Evolutionary conservation across 2,113 vertebrate genomes (phyloP).

Genomic region (Sander vitreus): DNA sequence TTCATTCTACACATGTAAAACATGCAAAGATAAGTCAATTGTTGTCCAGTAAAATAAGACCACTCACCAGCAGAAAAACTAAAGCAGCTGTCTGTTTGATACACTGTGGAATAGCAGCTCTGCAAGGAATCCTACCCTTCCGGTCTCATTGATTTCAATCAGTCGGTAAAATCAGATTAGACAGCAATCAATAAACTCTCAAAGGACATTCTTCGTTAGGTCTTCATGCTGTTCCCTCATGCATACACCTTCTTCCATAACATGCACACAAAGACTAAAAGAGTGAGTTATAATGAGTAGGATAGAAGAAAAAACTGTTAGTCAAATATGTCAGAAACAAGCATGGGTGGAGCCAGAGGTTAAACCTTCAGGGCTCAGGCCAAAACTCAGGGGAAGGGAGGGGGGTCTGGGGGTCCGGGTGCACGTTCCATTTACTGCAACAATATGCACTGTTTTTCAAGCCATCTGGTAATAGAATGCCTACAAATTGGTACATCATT

Average conservation of each 20-base stretch:
- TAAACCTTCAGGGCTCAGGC: too few relatives aligned
- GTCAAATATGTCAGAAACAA: neutral
- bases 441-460: too few relatives aligned
- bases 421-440: too few relatives aligned
- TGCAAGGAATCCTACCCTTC: conserved; percentile 24
- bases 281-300: neutral
- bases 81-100: neutral
- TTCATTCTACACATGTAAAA: conserved; percentile 15
- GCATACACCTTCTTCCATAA: neutral
- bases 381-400: too few relatives aligned
- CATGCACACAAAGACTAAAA: conserved; percentile 36
- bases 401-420: too few relatives aligned
- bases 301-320: neutral
- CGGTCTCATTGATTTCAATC: conserved; percentile 55
- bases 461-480: too few relatives aligned
- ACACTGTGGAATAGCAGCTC: conserved; percentile 32
- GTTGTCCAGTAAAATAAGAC: neutral
- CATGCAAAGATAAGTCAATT: conserved; percentile 15
- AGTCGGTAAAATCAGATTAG: conserved; percentile 57
- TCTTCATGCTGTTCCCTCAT: conserved; percentile 40
- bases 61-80: conserved; percentile 16
- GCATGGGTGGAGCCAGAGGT: too few relatives aligned
- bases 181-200: conserved; percentile 59
- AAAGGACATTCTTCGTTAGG: conserved; percentile 62
- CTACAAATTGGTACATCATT: too few relatives aligned